Evolutionary conservation across 2,797 vertebrate genomes (phyloP), one percentile per base, ranked within the genome.

Genomic region (Mus caroli): DNA sequence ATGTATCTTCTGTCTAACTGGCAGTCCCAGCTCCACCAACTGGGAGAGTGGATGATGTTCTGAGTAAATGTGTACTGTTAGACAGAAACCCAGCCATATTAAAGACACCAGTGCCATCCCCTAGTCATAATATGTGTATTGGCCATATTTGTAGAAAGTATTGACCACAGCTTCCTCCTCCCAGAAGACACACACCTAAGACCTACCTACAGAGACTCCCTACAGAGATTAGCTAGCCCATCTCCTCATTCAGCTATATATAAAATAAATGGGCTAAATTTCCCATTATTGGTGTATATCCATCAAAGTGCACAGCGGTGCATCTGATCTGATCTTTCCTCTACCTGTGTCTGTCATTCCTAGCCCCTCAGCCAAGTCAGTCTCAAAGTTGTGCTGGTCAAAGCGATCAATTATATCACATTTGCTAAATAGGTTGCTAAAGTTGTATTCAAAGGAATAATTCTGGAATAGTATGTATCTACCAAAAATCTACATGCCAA

Each of bases 361-460:
- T 85, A 12, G 34, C 1, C 5, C 28, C 60, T 50, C 82, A 67
- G 19, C 43, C 60, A 67, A 46, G 28, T 50, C 60, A 67, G 8
- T 67, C 60, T 67, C 83, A 67, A 67, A 8, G 28, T 28, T 85
- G 19, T 67, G 11, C 83, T 22, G 19, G 28, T 50, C 60, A 85
- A 50, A 6, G 19, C n/a, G 52, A 54, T 3, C 28, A 46, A 56
- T 73, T 14, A 28, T 31, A 40, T 83, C 73, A 28, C 4, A 26
- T 94, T 92, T 67, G 58, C 56, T 88, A 62, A 50, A 69, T 34
- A 86, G 60, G 14, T 69, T 89, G 28, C 46, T 76, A 67, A 92
- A 92, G 26, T 58, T 22, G 20, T 60, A 64, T 60, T 92, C 43
- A 50, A 20, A 95, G 60, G 15, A 95, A 17, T 28, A 76, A 91